Evolutionary conservation across 2,797 vertebrate species (phyloP), one percentile per base, ranked within the genome.

Genomic region (Eremophila alpestris): DNA sequence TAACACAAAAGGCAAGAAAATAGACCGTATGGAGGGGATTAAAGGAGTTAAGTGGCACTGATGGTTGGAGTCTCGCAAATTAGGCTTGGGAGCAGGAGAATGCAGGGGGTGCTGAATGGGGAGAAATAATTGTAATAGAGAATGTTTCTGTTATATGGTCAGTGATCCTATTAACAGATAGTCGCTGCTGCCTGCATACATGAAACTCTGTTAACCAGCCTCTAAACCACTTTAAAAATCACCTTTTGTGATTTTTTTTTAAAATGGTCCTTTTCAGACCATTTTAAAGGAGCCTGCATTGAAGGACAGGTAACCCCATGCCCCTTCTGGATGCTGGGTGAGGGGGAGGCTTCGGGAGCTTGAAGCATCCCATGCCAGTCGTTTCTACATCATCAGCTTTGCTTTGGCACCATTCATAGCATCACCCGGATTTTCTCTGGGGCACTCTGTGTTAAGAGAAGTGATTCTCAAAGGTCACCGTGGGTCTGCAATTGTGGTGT

Each of bases 1-100:
- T 59, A 27, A 76, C 60, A 77, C 86, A 95, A 84, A 87, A 94
- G 92, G 74, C 92, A 89, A 96, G 92, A 91, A 89, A 94, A 92
- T 29, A 27, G 10, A 91, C 91, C 55, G 51, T 89, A 93, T 78
- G 76, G 83, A 93, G 87, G 85, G 77, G 81, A 88, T 89, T 91
- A 91, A 89, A 87, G 79, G 59, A 69, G 90, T 93, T 93, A 94
- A 93, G n/a, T 88, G 78, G 45, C 65, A n/a, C 5, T 54, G 43
- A 84, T 32, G 19, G 54, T 46, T n/a, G 45, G 38, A 30, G 83
- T 67, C 78, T 60, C 84, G 74, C 73, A 79, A 93, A 90, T 89
- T 30, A 88, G 52, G 22, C 24, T 56, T 21, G n/a, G 15, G 29
- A 52, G 5, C 22, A 38, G 52, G 80, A 88, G 74, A 64, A 46